These are phyloP conservation scores for Octonoba sinensis DNA, from an alignment of 2,888 invertebrate genomes.

Conservation along the genomic window DNA sequence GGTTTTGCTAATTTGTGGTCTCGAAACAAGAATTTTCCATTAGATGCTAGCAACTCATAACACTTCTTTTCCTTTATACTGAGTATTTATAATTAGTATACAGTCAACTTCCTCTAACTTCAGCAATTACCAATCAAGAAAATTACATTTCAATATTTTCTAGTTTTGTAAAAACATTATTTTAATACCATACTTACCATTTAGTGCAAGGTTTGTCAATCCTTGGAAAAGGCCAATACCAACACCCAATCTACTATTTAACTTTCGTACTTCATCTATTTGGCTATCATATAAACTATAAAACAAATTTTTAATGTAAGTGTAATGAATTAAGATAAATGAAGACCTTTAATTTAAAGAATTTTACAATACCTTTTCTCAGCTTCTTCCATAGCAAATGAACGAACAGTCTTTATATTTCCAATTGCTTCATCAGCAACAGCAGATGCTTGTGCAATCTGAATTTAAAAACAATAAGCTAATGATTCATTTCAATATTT, in stretches of 20 bases:
- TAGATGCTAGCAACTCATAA: too few species aligned
- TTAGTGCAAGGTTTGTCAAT: constrained; percentile 74
- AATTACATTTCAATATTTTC: too few species aligned
- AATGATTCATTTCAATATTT: background rate
- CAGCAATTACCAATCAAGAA: too few species aligned
- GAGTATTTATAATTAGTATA: too few species aligned
- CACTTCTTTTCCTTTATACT: too few species aligned
- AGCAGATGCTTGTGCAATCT: constrained; percentile 87
- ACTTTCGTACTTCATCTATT: constrained; percentile 79
- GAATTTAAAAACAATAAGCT: constrained; percentile 29
- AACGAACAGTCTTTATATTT: constrained; percentile 92
- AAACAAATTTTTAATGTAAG: background rate
- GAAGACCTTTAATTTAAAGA: background rate
- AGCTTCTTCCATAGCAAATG: constrained; percentile 91
- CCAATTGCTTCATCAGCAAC: constrained; percentile 94
- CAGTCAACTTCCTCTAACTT: too few species aligned
- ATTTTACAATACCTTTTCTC: constrained; percentile 76
- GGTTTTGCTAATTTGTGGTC: too few species aligned
- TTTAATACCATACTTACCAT: constrained; percentile 70
- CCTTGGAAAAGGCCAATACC: constrained; percentile 90
- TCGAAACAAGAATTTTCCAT: too few species aligned
- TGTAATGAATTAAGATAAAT: background rate
- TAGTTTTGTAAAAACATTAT: too few species aligned
- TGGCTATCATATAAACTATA: constrained; percentile 76
- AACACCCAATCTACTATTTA: constrained; percentile 85